Percentiles rank a stretch among this genome's conserved stretches.
Conservation (phyloP, 2,797 vertebrate species). For the Chromis chromis region DNA sequence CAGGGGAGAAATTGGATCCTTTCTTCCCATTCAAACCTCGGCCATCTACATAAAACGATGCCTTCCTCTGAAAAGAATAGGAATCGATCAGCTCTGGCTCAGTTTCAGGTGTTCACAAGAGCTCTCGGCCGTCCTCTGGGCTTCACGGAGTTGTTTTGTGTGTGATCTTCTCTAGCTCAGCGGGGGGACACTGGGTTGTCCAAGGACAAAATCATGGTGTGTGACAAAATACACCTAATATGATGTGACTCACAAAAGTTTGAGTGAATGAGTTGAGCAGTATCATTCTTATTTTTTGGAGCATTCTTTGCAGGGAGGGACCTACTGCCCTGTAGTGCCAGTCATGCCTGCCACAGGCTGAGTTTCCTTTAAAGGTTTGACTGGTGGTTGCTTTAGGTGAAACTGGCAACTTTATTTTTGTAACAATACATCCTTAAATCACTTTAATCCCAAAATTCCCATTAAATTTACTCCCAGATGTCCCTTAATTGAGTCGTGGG, state of each 20-base stretch:
- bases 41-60: slow-evolving; percentile 76
- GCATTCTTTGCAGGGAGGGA: slow-evolving; percentile 13
- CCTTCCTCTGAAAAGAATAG: slow-evolving; percentile 65
- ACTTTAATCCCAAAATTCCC: neutral
- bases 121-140: slow-evolving; percentile 54
- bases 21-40: slow-evolving; percentile 75
- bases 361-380: neutral
- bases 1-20: slow-evolving; percentile 79
- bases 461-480: neutral
- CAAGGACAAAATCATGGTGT: slow-evolving; percentile 50
- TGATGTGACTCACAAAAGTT: slow-evolving; percentile 38
- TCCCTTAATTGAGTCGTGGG: neutral
- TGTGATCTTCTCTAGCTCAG: slow-evolving; percentile 60
- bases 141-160: slow-evolving; percentile 57
- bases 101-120: slow-evolving; percentile 71
- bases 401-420: slow-evolving; percentile 1
- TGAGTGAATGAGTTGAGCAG: slow-evolving; percentile 10
- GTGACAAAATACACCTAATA: slow-evolving; percentile 41
- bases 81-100: slow-evolving; percentile 77
- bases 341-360: neutral
- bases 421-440: neutral
- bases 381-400: neutral
- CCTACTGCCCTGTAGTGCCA: slow-evolving; percentile 2
- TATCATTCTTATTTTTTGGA: neutral
- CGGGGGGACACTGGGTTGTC: slow-evolving; percentile 38